phyloP scores from a whole-genome alignment of 2,797 vertebrate genomes.

The Sebastes minor region DNA sequence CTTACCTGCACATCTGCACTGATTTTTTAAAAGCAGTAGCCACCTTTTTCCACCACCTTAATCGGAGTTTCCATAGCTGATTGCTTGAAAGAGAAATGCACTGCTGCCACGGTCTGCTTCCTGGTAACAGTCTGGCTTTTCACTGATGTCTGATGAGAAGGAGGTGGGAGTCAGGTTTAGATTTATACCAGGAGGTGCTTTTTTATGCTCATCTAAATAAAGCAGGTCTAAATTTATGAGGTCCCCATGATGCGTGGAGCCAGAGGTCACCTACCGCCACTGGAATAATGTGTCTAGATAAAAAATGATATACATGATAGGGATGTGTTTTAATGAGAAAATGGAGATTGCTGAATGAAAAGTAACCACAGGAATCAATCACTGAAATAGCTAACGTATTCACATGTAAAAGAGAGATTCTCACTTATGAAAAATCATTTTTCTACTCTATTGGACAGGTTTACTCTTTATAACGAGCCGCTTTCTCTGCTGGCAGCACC shows the following conservation, averaged over 20 bases:
- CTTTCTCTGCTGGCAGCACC: conserved; percentile 26
- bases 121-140: conserved; percentile 67
- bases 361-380: conserved; percentile 41
- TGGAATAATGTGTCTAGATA: conserved; percentile 22
- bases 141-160: conserved; percentile 70
- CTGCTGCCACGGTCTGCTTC: conserved; percentile 71
- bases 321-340: conserved; percentile 30
- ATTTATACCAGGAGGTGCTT: conserved; percentile 61
- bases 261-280: conserved; percentile 35
- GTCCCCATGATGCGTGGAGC: conserved; percentile 25
- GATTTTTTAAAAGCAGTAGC: conserved; percentile 81
- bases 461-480: conserved; percentile 19
- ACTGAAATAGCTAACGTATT: conserved; percentile 10
- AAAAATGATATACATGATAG: background rate
- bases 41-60: conserved; percentile 73
- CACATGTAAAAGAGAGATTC: conserved; percentile 10
- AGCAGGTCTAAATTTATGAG: conserved; percentile 30
- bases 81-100: conserved; percentile 64
- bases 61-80: conserved; percentile 67
- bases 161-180: conserved; percentile 58
- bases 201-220: conserved; percentile 58
- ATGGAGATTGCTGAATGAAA: conserved; percentile 9
- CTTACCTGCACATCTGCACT: conserved; percentile 92
- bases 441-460: conserved; percentile 39
- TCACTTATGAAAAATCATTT: conserved; percentile 62